Evolutionary conservation across 2,888 invertebrate species (phyloP), one percentile per base, ranked within the genome.

Genomic region (Aphrophora alni): DNA sequence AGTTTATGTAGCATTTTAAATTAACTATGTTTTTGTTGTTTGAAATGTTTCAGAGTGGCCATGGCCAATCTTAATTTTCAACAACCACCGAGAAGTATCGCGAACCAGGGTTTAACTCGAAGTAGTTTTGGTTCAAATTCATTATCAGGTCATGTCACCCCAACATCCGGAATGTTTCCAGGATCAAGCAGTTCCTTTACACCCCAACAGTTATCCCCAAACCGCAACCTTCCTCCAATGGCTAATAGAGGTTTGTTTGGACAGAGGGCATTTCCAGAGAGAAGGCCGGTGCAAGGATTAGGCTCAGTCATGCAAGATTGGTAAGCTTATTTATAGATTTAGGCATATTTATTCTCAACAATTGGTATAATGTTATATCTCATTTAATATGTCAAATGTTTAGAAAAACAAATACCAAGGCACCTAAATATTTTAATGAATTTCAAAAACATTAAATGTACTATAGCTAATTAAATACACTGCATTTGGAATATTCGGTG

Each of bases 31-130:
- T 44, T 44, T 14, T 44, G 17, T 44, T 8, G 2, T 44, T 14
- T 44, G 44, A 44, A 44, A 21, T 21, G 21, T 59, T 59, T n/a
- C 59, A 59, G 59, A 59, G 90, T 92, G 95, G 95, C 93, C 93
- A 96, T 96, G 95, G 96, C 96, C 92, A 96, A 95, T 92, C 92
- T 96, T 93, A 96, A 96, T 92, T 95, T 95, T 91, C 94, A 94
- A 90, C 94, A 94, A 91, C 93, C 94, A 87, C 95, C 95, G 90
- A 93, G 96, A 91, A 96, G 94, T 92, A 93, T 96, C 91, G 94
- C 95, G 89, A 92, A 92, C 89, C 91, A 93, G 88, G 91, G 91
- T 87, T 90, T 92, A 89, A 91, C 91, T 84, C 91, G 91, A 89
- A 91, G 92, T 87, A 91, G 90, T 83, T 93, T 92, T 88, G 91